phyloP scores from a whole-genome alignment of 1,140 invertebrate species.

The Teleogryllus occipitalis region DNA sequence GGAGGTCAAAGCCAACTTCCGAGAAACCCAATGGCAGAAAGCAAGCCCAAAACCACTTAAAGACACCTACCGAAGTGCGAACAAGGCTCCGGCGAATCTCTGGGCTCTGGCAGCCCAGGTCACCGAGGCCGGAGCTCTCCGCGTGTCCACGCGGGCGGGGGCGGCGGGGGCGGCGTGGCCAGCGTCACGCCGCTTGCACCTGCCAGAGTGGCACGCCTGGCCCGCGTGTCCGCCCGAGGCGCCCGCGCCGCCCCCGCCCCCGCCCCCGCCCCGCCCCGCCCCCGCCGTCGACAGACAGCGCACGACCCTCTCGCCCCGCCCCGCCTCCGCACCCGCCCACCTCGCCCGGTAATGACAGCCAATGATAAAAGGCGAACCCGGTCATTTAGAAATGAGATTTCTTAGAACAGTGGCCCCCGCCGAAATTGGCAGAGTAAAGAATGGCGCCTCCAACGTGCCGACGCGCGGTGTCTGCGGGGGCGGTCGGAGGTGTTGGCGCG shows the following conservation, averaged over 20 bases:
- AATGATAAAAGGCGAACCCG: background rate
- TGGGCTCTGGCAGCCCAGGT: too few relatives aligned
- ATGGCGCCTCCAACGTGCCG: background rate
- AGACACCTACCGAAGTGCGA: too few relatives aligned
- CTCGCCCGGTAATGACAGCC: background rate
- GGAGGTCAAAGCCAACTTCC: too few relatives aligned
- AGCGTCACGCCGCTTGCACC: background rate
- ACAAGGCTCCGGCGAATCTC: too few relatives aligned
- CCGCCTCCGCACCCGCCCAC: background rate
- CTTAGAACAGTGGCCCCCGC: background rate
- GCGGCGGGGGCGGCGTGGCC: too few relatives aligned
- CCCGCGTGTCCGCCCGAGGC: background rate
- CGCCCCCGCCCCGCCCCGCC: too few relatives aligned
- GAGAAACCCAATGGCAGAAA: too few relatives aligned
- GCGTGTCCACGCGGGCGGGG: too few relatives aligned
- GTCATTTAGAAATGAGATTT: background rate
- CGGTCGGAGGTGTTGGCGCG: too few relatives aligned
- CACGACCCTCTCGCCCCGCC: background rate
- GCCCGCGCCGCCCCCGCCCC: too few relatives aligned
- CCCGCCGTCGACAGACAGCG: background rate
- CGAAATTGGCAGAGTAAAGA: conserved; percentile 4
- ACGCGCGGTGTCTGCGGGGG: background rate
- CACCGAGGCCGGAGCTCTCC: too few relatives aligned
- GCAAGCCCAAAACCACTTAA: too few relatives aligned
- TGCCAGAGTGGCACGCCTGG: background rate